A percentile compares a stretch with the other conserved stretches of the same genome.
Conservation (phyloP, 2,888 invertebrate species). For the Callinectes sapidus region DNA sequence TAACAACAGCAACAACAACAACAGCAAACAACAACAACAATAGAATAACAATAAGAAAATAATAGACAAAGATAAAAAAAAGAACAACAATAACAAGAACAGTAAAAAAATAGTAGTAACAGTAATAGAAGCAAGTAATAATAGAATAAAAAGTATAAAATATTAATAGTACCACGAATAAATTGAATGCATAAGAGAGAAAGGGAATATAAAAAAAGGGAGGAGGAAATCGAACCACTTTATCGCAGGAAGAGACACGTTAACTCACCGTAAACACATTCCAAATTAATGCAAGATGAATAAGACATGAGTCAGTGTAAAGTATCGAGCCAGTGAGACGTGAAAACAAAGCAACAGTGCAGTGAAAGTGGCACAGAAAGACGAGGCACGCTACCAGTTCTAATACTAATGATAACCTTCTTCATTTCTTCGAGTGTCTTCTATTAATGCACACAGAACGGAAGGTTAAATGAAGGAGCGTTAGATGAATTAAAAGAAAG, state of each 20-base stretch:
- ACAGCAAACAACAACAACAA: background rate
- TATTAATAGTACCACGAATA: background rate
- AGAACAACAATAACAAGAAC: background rate
- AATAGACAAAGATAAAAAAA: background rate
- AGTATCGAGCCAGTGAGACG: background rate
- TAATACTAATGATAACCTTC: background rate
- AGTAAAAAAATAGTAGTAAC: background rate
- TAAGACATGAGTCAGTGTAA: background rate
- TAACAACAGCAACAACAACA: too few species aligned
- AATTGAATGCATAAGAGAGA: background rate
- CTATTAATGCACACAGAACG: background rate
- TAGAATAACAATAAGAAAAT: too few species aligned
- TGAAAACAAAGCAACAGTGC: background rate
- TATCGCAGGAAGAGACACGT: background rate
- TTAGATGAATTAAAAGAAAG: too few species aligned
- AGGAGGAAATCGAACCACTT: background rate
- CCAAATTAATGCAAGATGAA: background rate
- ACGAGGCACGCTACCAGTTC: background rate
- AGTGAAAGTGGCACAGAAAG: background rate
- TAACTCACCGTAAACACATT: constrained; percentile 1
- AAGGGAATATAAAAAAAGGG: background rate
- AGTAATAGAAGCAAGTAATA: background rate
- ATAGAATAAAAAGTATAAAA: background rate
- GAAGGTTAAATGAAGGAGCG: too few species aligned
- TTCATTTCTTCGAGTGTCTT: background rate